Percentiles rank a stretch among this genome's conserved stretches.
Conservation (phyloP, 2,797 vertebrate genomes). For the Sebastolobus altivelis region DNA sequence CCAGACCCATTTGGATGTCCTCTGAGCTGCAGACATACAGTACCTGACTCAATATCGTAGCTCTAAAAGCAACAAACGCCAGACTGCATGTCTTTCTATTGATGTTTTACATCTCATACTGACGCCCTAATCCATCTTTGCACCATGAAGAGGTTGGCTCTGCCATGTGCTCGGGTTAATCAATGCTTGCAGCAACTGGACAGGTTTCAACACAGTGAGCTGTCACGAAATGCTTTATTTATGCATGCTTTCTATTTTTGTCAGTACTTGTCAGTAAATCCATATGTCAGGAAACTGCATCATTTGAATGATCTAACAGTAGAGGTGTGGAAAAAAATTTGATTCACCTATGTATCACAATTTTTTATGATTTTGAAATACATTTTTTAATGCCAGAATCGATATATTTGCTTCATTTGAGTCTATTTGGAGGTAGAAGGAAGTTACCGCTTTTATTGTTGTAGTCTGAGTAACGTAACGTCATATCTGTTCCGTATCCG, state of each 20-base stretch:
- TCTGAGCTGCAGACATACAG: not conserved
- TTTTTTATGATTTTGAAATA: no score
- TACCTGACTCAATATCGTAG: not conserved
- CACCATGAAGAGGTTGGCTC: not conserved
- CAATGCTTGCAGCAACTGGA: slow-evolving; percentile 4
- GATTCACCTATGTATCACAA: no score
- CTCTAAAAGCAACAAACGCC: slow-evolving; percentile 1
- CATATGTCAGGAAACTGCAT: no score
- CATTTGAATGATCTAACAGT: no score
- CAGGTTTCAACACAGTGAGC: not conserved
- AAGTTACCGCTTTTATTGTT: no score
- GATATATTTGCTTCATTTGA: no score
- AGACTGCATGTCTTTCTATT: slow-evolving; percentile 7
- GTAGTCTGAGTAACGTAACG: no score
- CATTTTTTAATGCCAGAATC: no score
- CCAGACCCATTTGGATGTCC: slow-evolving; percentile 23
- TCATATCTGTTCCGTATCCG: no score
- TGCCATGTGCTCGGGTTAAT: not conserved
- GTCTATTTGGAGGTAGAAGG: rapidly evolving
- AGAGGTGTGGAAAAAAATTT: no score
- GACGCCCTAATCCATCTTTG: slow-evolving; percentile 21
- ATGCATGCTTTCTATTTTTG: not conserved
- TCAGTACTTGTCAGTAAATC: not conserved
- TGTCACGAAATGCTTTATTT: slow-evolving; percentile 13
- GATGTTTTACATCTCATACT: slow-evolving; percentile 3